Base-by-base conservation (phyloP, 2,797 vertebrate genomes). In the Tokudaia tokunoshimensis region DNA sequence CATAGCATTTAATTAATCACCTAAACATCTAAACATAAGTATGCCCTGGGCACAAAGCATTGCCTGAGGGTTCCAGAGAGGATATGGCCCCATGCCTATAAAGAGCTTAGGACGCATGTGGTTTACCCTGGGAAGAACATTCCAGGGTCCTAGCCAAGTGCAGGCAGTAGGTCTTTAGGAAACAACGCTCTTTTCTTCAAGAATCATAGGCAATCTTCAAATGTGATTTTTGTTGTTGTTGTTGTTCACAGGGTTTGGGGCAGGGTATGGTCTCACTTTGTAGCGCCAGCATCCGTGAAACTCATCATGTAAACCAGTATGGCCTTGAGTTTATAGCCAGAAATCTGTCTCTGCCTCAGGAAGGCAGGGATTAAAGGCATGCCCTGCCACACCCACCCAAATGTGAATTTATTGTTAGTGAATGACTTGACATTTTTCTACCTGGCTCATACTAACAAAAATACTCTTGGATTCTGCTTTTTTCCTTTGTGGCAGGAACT, bases 341-440 rank as follows among this genome's bases (percentile, higher is more conserved):
- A 65, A 67, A n/a, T 34, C 63, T 50, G 63, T 11, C 44, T 67
- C 29, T 85, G 83, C 61, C 44, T 50, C 44, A n/a, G 61, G 44
- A 67, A 50, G 34, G 26, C 59, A 47, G 10, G 41, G 59, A 84
- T 47, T 65, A 85, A 67, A 85, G 63, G 63, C 19, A 0, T n/a
- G 44, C 17, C 12, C 41, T 4, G 31, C 31, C 44, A 67, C 10
- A 34, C 29, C 61, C 41, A 50, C 61, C 81, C 47, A 76, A 72
- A 29, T 52, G 65, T 67, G 72, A 91, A 55, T 88, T 93, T 92
- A 37, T 44, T 34, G n/a, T 92, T 74, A 88, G 57, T 92, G 59
- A 82, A 85, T 37, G 80, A 63, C 8, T 89, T 92, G 19, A 34
- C 12, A 41, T 90, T 84, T 94, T 90, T 47, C 7, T 61, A 67